Percentiles rank a stretch among this genome's conserved stretches.
Conservation (phyloP, 2,888 invertebrate genomes). For the Cryptocephalus moraei region DNA sequence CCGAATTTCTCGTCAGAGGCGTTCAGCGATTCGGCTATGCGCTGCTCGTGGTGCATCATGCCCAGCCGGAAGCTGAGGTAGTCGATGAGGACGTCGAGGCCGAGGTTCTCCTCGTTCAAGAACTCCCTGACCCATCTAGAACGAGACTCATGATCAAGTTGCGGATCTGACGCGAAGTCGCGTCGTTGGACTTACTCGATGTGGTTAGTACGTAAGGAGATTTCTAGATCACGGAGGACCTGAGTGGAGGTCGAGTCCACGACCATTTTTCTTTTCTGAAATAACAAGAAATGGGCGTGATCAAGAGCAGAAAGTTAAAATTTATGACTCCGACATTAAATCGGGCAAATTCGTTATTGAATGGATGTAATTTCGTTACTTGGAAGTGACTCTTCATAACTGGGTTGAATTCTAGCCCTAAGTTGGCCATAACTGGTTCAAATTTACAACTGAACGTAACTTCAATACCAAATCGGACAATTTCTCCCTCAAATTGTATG, state of each 20-base stretch:
- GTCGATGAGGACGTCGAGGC: slow-evolving; percentile 92
- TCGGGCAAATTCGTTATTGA: too few relatives aligned
- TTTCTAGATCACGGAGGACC: slow-evolving; percentile 95
- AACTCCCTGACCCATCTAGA: slow-evolving; percentile 97
- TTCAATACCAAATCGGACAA: too few relatives aligned
- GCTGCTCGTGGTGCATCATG: slow-evolving; percentile 88
- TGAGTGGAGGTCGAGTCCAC: slow-evolving; percentile 97
- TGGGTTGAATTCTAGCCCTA: too few relatives aligned
- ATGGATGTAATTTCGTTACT: too few relatives aligned
- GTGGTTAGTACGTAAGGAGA: slow-evolving; percentile 95
- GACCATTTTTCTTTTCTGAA: slow-evolving; percentile 93
- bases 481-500: too few relatives aligned
- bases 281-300: slow-evolving; percentile 32
- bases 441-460: too few relatives aligned
- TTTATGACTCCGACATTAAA: too few relatives aligned
- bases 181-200: slow-evolving; percentile 74
- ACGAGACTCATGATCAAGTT: not conserved
- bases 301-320: too few relatives aligned
- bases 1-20: slow-evolving; percentile 69
- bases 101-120: slow-evolving; percentile 90
- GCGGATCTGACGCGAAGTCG: not conserved
- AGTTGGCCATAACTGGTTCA: too few relatives aligned
- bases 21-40: slow-evolving; percentile 63
- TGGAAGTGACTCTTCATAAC: too few relatives aligned
- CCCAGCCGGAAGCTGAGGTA: slow-evolving; percentile 91